phyloP scores from a whole-genome alignment of 2,113 vertebrate genomes.

The Sebastes schlegelii region DNA sequence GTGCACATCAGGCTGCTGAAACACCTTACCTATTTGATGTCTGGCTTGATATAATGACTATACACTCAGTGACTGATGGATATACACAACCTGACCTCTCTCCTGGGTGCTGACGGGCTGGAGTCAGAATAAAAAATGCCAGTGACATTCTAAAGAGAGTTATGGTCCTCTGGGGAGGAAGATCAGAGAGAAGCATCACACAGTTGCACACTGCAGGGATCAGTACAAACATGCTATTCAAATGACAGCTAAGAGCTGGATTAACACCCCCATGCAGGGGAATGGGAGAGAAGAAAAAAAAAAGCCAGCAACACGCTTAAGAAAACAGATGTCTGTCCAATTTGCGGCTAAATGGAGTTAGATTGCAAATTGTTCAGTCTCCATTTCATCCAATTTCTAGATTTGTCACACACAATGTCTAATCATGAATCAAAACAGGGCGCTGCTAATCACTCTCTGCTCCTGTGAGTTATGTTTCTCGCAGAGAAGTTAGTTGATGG shows the following conservation, averaged over 20 bases:
- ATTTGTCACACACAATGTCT: constrained; percentile 37
- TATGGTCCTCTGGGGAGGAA: constrained; percentile 52
- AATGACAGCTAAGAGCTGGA: constrained; percentile 60
- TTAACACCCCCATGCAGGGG: constrained; percentile 36
- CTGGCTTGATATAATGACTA: constrained; percentile 54
- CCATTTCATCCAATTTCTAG: constrained; percentile 45
- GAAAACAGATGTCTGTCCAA: constrained; percentile 55
- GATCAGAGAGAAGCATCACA: constrained; percentile 51
- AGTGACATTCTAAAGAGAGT: constrained; percentile 65
- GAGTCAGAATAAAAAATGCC: constrained; percentile 62
- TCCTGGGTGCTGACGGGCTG: constrained; percentile 50
- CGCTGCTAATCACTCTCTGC: constrained; percentile 17
- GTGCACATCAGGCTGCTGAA: constrained; percentile 52
- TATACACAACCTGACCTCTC: constrained; percentile 61
- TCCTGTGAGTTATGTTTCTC: background rate
- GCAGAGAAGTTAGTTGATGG: background rate
- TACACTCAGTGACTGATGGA: constrained; percentile 58
- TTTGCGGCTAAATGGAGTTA: constrained; percentile 37
- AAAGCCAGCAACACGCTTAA: background rate
- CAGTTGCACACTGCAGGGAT: constrained; percentile 37
- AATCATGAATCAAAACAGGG: constrained; percentile 26
- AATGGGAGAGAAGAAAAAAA: background rate
- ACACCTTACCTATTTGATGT: constrained; percentile 47
- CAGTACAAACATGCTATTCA: constrained; percentile 42
- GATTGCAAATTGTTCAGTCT: constrained; percentile 31